These are phyloP conservation scores for Sminthurinus aureus DNA, from an alignment of 2,888 invertebrate species.

Conservation along the genomic window DNA sequence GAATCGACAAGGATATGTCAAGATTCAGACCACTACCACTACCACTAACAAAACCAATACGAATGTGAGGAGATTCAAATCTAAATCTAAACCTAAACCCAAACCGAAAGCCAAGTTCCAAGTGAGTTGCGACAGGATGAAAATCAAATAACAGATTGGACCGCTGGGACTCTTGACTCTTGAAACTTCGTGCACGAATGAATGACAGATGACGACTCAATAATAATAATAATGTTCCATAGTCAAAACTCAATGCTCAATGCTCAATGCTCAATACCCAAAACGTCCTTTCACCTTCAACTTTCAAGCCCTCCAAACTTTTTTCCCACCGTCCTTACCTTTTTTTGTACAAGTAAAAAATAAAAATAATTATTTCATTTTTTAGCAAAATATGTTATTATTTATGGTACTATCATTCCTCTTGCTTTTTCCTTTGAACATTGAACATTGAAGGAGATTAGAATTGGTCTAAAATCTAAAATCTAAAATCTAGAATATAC, in stretches of 20 bases:
- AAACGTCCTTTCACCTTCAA: background rate
- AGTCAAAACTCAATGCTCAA: background rate
- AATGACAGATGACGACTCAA: background rate
- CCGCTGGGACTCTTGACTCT: conserved; percentile 18
- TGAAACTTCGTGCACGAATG: background rate
- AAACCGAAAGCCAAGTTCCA: background rate
- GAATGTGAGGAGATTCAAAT: background rate
- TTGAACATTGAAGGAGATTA: too few relatives aligned
- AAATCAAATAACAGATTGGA: conserved; percentile 22
- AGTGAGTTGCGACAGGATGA: background rate
- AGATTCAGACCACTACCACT: background rate
- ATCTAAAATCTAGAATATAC: too few relatives aligned
- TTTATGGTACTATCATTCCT: too few relatives aligned
- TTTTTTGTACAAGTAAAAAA: too few relatives aligned
- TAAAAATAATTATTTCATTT: too few relatives aligned
- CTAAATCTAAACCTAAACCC: background rate
- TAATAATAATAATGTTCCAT: background rate
- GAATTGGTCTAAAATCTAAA: too few relatives aligned
- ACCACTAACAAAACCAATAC: background rate
- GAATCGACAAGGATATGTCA: background rate
- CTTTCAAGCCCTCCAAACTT: too few relatives aligned
- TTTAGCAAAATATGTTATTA: too few relatives aligned
- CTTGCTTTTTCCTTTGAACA: too few relatives aligned
- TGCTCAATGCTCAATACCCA: background rate
- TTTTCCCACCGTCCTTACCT: background rate